Conservation (phyloP, 2,888 invertebrate genomes). For the Melipona bicolor region DNA sequence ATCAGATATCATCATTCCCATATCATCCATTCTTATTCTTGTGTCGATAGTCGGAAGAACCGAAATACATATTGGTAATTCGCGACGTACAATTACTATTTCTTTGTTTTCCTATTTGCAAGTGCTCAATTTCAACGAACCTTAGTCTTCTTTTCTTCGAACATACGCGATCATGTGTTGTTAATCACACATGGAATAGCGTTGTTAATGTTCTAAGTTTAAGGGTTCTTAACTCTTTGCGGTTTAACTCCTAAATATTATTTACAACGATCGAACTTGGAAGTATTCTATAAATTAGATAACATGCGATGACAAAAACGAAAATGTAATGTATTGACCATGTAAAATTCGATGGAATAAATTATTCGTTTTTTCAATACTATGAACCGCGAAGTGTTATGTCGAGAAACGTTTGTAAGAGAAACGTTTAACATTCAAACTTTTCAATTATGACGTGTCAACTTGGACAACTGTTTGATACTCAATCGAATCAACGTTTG, state of each 20-base stretch:
- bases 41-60: conserved; percentile 79
- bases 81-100: neutral
- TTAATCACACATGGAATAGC: conserved; percentile 25
- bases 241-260: conserved; percentile 30
- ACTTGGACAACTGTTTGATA: neutral
- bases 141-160: conserved; percentile 12
- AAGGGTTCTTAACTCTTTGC: conserved; percentile 33
- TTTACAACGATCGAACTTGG: conserved; percentile 14
- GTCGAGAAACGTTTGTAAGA: conserved; percentile 28
- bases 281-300: neutral
- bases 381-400: conserved; percentile 38
- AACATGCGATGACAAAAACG: neutral
- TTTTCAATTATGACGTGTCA: conserved; percentile 34
- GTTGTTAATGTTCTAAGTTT: conserved; percentile 38
- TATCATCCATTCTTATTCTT: conserved; percentile 79
- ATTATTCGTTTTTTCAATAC: conserved; percentile 2
- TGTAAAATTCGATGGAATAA: neutral
- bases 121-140: conserved; percentile 49
- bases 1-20: conserved; percentile 79
- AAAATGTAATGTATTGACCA: conserved; percentile 5
- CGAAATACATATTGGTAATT: conserved; percentile 42
- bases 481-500: conserved; percentile 10
- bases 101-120: neutral
- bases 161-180: conserved; percentile 34
- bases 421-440: conserved; percentile 29